Conservation (phyloP, 2,797 vertebrate species). For the Peromyscus eremicus region DNA sequence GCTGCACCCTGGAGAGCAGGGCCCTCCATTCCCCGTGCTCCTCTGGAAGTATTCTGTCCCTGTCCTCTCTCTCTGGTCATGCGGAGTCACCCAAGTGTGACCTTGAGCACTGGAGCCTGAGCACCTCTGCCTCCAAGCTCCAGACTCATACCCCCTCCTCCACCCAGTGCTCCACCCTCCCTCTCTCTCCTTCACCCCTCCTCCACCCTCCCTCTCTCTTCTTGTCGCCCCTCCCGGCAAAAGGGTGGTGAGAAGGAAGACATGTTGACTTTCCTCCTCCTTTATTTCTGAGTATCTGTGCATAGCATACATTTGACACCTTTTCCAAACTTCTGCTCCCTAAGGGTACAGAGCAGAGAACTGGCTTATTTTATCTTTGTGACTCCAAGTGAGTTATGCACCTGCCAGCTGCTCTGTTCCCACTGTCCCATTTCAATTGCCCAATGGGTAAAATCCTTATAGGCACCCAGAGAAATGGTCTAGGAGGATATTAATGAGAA, state of each 20-base stretch:
- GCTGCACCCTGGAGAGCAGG: neutral
- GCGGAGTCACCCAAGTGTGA: neutral
- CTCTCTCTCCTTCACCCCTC: neutral
- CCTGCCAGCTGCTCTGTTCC: neutral
- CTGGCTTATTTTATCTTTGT: neutral
- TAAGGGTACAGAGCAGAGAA: neutral
- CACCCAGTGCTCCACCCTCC: no score
- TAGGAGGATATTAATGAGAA: neutral
- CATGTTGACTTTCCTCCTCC: neutral
- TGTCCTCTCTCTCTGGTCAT: no score
- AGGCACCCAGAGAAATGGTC: neutral
- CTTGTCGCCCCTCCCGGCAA: no score
- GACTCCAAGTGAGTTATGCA: neutral
- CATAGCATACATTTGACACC: neutral
- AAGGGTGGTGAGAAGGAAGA: neutral
- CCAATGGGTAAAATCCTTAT: neutral
- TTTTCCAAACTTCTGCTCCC: neutral
- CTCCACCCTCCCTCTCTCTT: neutral
- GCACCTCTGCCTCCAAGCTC: neutral
- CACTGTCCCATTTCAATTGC: neutral
- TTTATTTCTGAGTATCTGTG: neutral
- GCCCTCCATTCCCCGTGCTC: neutral
- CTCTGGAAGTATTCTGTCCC: no score
- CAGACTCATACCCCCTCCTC: no score
- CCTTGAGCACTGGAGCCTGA: neutral